Conservation (phyloP, 1,140 invertebrate genomes). For the Thaumatotibia leucotreta region DNA sequence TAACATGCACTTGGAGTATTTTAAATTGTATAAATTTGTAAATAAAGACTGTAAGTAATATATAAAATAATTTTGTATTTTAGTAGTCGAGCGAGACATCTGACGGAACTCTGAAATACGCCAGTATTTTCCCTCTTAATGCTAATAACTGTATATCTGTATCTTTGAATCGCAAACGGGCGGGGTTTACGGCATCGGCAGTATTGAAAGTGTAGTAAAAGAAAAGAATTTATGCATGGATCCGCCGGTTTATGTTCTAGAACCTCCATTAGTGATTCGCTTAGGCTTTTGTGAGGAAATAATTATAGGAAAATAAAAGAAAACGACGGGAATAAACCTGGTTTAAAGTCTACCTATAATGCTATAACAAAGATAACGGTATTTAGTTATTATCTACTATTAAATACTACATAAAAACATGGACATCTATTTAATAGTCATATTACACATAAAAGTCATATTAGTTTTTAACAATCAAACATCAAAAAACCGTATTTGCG, state of each 20-base stretch:
- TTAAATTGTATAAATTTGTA: no score
- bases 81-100: no score
- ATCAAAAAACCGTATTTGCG: no score
- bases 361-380: no score
- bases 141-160: conserved; percentile 1
- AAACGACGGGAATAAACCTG: not conserved
- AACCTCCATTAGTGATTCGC: not conserved
- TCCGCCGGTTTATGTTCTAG: not conserved
- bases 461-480: no score
- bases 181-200: not conserved
- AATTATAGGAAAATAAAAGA: not conserved
- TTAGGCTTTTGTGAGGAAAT: not conserved
- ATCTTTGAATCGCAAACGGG: not conserved
- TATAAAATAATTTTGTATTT: no score
- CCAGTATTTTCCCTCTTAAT: conserved; percentile 23
- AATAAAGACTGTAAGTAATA: no score
- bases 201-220: not conserved
- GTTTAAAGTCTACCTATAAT: no score
- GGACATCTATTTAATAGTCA: no score
- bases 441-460: no score
- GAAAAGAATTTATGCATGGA: not conserved
- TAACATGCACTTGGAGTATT: no score
- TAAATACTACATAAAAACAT: not conserved
- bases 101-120: no score
- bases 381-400: not conserved